Conservation (phyloP, 2,113 vertebrate species). For the Neodon shergylaensis region DNA sequence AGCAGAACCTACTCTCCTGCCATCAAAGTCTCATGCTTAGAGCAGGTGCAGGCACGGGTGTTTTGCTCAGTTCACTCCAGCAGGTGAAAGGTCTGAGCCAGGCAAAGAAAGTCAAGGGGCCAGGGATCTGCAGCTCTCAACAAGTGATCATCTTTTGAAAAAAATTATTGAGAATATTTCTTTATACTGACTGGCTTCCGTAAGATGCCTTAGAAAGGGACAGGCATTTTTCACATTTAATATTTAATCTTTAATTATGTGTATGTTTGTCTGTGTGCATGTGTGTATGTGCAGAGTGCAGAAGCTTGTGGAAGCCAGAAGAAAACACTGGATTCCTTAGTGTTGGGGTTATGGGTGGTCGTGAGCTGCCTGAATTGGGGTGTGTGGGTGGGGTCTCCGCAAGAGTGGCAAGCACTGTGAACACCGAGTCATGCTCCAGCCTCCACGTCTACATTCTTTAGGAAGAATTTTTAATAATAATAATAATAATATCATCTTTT, state of each 20-base stretch:
- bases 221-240: background rate
- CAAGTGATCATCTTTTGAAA: background rate
- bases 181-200: background rate
- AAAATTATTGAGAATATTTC: conserved; percentile 8
- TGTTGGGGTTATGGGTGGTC: background rate
- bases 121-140: too few relatives aligned
- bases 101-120: too few relatives aligned
- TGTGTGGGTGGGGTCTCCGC: background rate
- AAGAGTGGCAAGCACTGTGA: background rate
- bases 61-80: too few relatives aligned
- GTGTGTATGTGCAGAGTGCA: background rate
- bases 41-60: too few relatives aligned
- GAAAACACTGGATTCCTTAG: background rate
- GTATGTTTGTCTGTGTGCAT: background rate
- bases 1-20: too few relatives aligned
- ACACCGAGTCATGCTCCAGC: background rate
- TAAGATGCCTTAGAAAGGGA: background rate
- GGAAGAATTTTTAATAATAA: background rate
- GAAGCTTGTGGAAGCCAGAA: background rate
- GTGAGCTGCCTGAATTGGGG: background rate
- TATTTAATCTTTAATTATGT: background rate
- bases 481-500: too few relatives aligned
- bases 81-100: too few relatives aligned
- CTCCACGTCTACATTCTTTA: background rate
- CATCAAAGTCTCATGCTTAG: too few relatives aligned